Evolutionary conservation across 2,113 vertebrate species (phyloP), one percentile per base, ranked within the genome.

Genomic region (Xiphophorus couchianus): DNA sequence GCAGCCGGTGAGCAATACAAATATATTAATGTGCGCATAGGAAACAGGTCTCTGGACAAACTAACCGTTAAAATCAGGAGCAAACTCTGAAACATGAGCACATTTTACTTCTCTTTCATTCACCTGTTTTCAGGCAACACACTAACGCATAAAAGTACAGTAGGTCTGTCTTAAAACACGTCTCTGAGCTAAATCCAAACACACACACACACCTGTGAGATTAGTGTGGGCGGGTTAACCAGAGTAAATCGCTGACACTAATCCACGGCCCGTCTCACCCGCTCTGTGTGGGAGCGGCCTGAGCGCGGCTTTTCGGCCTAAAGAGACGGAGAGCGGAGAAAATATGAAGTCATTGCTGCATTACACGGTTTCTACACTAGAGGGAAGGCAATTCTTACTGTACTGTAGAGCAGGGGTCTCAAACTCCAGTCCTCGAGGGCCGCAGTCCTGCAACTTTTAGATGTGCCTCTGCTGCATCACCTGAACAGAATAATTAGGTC

Each of bases 241-340:
- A 77, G 70, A 70, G 65, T 86, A 79, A 82, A 84, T 80, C 42
- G 27, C 78, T 88, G 78, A 88, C 81, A 74, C 78, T 79, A 76
- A 85, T 88, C 78, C 60, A 35, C 31, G 73, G 80, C 74, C 73
- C 71, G 17, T 77, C 79, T 78, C 37, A 44, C 54, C 71, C 27
- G 0, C 39, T 62, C 85, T 83, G 67, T 69, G 78, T 66, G 64
- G 73, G 28, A 28, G 70, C 78, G 19, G 77, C 44, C 33, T 30
- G 28, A 66, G 19, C 25, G 37, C 66, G 12, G 25, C 3, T 22
- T 51, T 48, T 22, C 13, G 15, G 62, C 39, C 64, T 60, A 65
- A 44, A 66, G 48, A 58, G 44, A 13, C 37, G 61, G 8, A 54
- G 62, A n/a, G 7, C 10, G 0, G 9, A 71, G 3, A 63, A 77